These are phyloP conservation scores for Pelosia muscerda DNA, from an alignment of 2,888 invertebrate species.

Conservation along the genomic window DNA sequence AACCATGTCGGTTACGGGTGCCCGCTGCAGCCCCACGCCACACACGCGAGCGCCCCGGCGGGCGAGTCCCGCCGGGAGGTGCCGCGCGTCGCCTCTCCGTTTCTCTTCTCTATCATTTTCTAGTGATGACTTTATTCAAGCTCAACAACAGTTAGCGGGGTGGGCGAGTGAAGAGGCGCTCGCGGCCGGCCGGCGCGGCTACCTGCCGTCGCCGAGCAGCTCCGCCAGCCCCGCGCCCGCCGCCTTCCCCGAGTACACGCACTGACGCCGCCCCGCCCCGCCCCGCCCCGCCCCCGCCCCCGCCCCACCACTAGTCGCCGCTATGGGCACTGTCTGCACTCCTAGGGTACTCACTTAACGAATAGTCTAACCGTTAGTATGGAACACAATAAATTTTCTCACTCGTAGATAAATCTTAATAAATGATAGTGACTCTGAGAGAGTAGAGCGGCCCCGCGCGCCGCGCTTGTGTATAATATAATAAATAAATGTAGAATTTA, in stretches of 20 bases:
- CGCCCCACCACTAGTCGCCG: conserved; percentile 57
- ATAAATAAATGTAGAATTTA: conserved; percentile 40
- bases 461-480: conserved; percentile 67
- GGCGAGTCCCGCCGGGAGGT: conserved; percentile 31
- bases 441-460: conserved; percentile 54
- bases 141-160: conserved; percentile 98
- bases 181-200: conserved; percentile 80
- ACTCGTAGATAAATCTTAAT: conserved; percentile 69
- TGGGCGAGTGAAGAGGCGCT: conserved; percentile 96
- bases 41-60: conserved; percentile 14
- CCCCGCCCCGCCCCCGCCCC: conserved; percentile 69
- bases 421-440: conserved; percentile 65
- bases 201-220: conserved; percentile 77
- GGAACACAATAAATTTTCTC: conserved; percentile 72
- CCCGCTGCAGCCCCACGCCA: neutral
- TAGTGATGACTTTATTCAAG: conserved; percentile 99
- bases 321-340: conserved; percentile 67
- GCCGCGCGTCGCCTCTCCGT: conserved; percentile 87
- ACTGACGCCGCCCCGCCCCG: conserved; percentile 86
- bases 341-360: conserved; percentile 70
- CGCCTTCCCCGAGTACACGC: conserved; percentile 91
- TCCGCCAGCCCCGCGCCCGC: conserved; percentile 76
- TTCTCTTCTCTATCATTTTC: conserved; percentile 94
- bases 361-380: conserved; percentile 74
- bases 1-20: neutral